phyloP scores from a whole-genome alignment of 1,140 invertebrate species.

The Drosophila subobscura region DNA sequence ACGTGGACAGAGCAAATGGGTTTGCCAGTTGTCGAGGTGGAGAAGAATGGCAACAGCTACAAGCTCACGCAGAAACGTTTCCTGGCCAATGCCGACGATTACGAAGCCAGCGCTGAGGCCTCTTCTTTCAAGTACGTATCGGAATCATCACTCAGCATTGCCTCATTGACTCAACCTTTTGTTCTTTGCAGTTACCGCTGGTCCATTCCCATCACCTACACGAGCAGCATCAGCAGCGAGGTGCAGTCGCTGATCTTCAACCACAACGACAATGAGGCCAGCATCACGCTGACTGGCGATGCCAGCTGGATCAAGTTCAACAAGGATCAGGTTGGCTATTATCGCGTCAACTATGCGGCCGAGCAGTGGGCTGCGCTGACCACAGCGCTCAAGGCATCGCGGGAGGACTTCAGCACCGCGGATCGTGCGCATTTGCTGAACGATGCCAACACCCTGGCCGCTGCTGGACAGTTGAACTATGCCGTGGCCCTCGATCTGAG shows the following conservation, averaged over 20 bases:
- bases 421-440: constrained; percentile 94
- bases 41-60: constrained; percentile 84
- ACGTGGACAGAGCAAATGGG: constrained; percentile 98
- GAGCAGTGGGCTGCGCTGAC: constrained; percentile 88
- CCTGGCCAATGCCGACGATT: constrained; percentile 87
- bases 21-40: constrained; percentile 90
- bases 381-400: constrained; percentile 84
- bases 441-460: constrained; percentile 92
- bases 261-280: constrained; percentile 69
- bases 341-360: constrained; percentile 92
- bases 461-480: constrained; percentile 87
- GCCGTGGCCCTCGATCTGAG: constrained; percentile 87
- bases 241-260: constrained; percentile 79
- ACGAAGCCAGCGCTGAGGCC: constrained; percentile 83
- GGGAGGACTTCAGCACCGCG: constrained; percentile 86
- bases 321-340: constrained; percentile 93
- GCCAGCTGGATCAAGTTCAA: constrained; percentile 94
- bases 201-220: constrained; percentile 92
- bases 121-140: constrained; percentile 86
- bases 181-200: constrained; percentile 88
- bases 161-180: background rate
- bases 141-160: fast-evolving
- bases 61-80: constrained; percentile 90
- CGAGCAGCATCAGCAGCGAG: constrained; percentile 84
- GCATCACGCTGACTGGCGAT: constrained; percentile 44